A percentile compares a stretch with the other conserved stretches of the same genome.
These are phyloP conservation scores for Erynnis tages DNA, from an alignment of 2,888 invertebrate genomes.

Conservation along the genomic window DNA sequence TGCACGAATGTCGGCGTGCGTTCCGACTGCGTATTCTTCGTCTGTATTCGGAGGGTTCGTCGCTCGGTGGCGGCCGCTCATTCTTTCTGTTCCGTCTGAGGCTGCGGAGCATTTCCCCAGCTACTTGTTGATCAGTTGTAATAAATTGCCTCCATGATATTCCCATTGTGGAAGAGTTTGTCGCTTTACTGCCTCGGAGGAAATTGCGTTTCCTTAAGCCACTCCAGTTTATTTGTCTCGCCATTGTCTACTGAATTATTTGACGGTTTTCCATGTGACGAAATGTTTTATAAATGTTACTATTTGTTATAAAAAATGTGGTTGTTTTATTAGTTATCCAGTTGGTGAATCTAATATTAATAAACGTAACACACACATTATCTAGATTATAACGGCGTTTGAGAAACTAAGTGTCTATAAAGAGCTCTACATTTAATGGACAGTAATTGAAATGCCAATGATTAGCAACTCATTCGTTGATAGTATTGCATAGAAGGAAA, in stretches of 20 bases:
- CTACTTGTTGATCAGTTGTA: conserved; percentile 81
- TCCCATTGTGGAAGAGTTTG: conserved; percentile 79
- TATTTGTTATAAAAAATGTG: no score
- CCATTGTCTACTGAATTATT: conserved; percentile 36
- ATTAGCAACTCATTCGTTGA: neutral
- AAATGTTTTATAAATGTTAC: conserved; percentile 19
- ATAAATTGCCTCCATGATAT: conserved; percentile 80
- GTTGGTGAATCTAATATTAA: no score
- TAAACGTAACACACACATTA: no score
- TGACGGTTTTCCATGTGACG: conserved; percentile 11
- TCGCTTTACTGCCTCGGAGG: conserved; percentile 76
- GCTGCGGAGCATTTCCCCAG: conserved; percentile 56
- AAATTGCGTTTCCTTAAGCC: conserved; percentile 75
- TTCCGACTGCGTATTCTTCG: conserved; percentile 43
- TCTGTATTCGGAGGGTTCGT: conserved; percentile 52
- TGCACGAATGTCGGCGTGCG: conserved; percentile 71
- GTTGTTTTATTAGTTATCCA: no score
- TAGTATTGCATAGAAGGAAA: neutral
- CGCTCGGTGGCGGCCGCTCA: conserved; percentile 45
- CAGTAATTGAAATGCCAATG: neutral
- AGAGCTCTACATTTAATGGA: conserved; percentile 6
- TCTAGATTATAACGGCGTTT: no score
- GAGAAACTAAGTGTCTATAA: conserved; percentile 5
- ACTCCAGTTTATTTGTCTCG: conserved; percentile 68
- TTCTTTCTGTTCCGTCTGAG: conserved; percentile 69